These are phyloP conservation scores for Empidonax alnorum DNA, from an alignment of 2,113 vertebrate genomes.

Conservation along the genomic window DNA sequence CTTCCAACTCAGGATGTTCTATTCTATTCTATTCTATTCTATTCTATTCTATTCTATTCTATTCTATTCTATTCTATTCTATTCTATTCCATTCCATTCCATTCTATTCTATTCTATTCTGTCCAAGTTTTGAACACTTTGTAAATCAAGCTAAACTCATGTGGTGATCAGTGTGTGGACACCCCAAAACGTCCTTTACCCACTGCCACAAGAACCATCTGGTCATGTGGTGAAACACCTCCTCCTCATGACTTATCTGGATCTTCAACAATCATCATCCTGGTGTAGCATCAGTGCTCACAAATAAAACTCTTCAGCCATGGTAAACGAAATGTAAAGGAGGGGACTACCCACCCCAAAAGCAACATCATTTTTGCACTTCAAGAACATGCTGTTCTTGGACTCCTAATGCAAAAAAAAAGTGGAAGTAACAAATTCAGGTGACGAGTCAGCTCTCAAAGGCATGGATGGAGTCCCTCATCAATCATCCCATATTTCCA, in stretches of 20 bases:
- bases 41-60: not conserved
- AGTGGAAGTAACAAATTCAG: not conserved
- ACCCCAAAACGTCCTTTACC: not conserved
- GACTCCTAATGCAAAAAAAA: not conserved
- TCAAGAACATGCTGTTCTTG: not conserved
- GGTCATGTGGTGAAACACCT: not conserved
- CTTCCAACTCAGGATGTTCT: not conserved
- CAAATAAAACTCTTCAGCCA: not conserved
- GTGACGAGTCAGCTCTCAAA: slow-evolving; percentile 1
- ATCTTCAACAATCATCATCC: not conserved
- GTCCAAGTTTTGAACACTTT: not conserved
- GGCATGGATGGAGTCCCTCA: slow-evolving; percentile 12
- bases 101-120: not conserved
- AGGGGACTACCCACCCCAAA: not conserved
- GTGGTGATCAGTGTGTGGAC: not conserved
- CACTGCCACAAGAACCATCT: not conserved
- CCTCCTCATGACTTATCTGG: rapidly evolving
- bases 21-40: too few relatives aligned
- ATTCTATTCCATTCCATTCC: not conserved
- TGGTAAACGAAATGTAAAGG: not conserved
- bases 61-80: not conserved
- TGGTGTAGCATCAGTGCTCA: not conserved
- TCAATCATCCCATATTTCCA: slow-evolving; percentile 22
- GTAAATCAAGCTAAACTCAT: not conserved
- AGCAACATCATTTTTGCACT: not conserved